A percentile compares a stretch with the other conserved stretches of the same genome.
phyloP scores from a whole-genome alignment of 2,113 vertebrate genomes.

The Amia ocellicauda region DNA sequence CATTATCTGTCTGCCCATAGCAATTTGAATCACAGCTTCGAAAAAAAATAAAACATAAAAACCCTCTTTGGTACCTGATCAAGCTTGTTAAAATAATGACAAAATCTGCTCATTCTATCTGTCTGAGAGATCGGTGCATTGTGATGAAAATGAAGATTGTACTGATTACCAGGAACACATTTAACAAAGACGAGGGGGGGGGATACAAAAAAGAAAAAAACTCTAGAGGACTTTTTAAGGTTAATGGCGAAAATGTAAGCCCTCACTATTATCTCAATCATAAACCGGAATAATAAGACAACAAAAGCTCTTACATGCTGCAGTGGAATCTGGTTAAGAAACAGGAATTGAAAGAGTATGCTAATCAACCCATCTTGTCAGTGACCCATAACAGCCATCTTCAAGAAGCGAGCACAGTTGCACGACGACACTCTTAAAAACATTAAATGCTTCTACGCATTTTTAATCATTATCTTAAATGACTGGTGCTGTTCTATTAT shows the following conservation, averaged over 20 bases:
- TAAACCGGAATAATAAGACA: slow-evolving; percentile 71
- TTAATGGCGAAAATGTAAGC: slow-evolving; percentile 53
- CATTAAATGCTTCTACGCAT: slow-evolving; percentile 66
- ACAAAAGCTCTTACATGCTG: slow-evolving; percentile 58
- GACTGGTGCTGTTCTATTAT: slow-evolving; percentile 55
- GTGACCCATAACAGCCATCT: slow-evolving; percentile 65
- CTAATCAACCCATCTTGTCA: slow-evolving; percentile 60
- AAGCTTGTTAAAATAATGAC: too few relatives aligned
- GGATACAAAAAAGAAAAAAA: neutral
- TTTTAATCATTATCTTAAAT: slow-evolving; percentile 63
- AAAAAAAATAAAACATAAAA: too few relatives aligned
- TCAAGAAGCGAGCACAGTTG: slow-evolving; percentile 37
- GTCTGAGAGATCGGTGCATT: slow-evolving; percentile 14
- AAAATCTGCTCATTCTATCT: too few relatives aligned
- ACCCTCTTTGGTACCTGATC: too few relatives aligned
- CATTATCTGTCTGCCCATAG: too few relatives aligned
- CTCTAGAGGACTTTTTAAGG: slow-evolving; percentile 58
- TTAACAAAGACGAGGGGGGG: slow-evolving; percentile 40
- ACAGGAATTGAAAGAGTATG: slow-evolving; percentile 47
- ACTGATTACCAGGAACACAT: slow-evolving; percentile 32
- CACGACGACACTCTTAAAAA: slow-evolving; percentile 59
- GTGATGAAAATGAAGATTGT: neutral
- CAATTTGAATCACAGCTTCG: too few relatives aligned
- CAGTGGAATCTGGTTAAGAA: slow-evolving; percentile 34
- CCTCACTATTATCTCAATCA: slow-evolving; percentile 70